A percentile compares a stretch with the other conserved stretches of the same genome.
These are phyloP conservation scores for Acrobasis repandana DNA, from an alignment of 2,888 invertebrate genomes.

Conservation along the genomic window DNA sequence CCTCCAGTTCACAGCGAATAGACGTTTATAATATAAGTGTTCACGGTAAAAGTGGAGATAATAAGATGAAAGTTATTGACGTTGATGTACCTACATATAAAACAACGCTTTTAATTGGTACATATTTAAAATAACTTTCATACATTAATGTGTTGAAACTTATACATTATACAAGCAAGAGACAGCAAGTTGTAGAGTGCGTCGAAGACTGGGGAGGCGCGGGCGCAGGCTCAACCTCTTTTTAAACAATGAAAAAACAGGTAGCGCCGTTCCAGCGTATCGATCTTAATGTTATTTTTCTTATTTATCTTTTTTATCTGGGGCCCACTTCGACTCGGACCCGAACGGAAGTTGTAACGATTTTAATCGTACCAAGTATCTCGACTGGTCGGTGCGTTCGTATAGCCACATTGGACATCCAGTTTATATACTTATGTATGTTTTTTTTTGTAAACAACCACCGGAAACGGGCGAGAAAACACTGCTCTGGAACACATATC, in stretches of 20 bases:
- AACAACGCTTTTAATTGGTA: no score
- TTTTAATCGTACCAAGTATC: slow-evolving; percentile 81
- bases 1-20: no score
- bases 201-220: slow-evolving; percentile 10
- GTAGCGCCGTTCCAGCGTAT: slow-evolving; percentile 79
- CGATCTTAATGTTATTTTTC: slow-evolving; percentile 80
- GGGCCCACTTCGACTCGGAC: slow-evolving; percentile 65
- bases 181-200: neutral
- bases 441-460: slow-evolving; percentile 76
- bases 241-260: slow-evolving; percentile 70
- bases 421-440: slow-evolving; percentile 61
- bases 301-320: slow-evolving; percentile 80
- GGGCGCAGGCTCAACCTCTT: slow-evolving; percentile 34
- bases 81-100: no score
- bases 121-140: no score
- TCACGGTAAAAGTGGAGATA: no score
- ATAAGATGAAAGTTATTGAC: no score
- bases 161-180: neutral
- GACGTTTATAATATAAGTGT: no score
- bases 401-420: slow-evolving; percentile 65
- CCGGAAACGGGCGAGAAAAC: slow-evolving; percentile 76
- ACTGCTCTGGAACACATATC: slow-evolving; percentile 75
- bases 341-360: slow-evolving; percentile 82
- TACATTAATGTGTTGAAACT: no score
- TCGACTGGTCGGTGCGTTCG: slow-evolving; percentile 62